Conservation (phyloP, 2,113 vertebrate genomes). For the Clarias gariepinus region DNA sequence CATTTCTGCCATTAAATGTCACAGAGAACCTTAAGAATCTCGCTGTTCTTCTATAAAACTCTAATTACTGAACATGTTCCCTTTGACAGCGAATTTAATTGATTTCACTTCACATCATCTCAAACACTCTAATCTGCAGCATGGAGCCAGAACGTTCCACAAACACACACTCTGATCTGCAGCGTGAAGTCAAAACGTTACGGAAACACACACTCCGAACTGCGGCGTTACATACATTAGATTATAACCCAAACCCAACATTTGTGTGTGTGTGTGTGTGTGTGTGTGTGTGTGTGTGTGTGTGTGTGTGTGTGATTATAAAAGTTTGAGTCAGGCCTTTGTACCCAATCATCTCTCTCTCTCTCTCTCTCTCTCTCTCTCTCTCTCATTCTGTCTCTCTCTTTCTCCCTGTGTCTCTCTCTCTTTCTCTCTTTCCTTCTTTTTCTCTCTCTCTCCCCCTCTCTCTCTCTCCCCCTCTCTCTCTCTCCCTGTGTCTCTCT, state of each 20-base stretch:
- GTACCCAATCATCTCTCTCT: not conserved
- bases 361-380: no score
- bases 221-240: no score
- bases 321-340: not conserved
- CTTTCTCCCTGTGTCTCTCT: not conserved
- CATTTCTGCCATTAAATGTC: slow-evolving; percentile 9
- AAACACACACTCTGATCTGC: not conserved
- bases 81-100: not conserved
- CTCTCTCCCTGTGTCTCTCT: slow-evolving; percentile 41
- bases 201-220: not conserved
- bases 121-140: not conserved
- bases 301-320: not conserved
- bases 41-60: not conserved
- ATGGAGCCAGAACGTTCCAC: not conserved
- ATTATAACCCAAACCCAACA: no score
- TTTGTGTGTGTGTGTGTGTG: slow-evolving; percentile 24
- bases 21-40: not conserved
- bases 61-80: not conserved
- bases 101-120: not conserved
- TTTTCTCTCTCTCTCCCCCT: slow-evolving; percentile 24
- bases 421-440: slow-evolving; percentile 32
- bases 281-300: slow-evolving; percentile 16
- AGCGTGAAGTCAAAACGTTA: not conserved
- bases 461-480: not conserved
- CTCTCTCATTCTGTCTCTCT: slow-evolving; percentile 43